Conservation (phyloP, 1,140 invertebrate species). For the Drosophila arawakana region DNA sequence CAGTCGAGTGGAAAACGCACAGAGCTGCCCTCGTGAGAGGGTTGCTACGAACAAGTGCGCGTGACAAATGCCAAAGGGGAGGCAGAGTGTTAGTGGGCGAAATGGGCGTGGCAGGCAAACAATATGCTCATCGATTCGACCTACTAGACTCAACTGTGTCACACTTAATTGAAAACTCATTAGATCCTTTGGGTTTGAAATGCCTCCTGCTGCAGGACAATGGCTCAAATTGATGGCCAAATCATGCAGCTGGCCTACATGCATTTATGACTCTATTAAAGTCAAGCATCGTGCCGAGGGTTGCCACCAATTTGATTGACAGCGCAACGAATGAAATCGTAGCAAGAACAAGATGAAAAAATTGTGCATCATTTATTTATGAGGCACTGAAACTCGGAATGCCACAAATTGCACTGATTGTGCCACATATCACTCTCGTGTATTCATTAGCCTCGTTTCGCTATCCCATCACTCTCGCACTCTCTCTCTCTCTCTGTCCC, state of each 20-base stretch:
- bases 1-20: constrained; percentile 58
- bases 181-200: constrained; percentile 45
- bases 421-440: constrained; percentile 2
- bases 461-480: neutral
- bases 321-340: constrained; percentile 54
- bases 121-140: constrained; percentile 46
- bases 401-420: constrained; percentile 24
- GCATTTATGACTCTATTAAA: constrained; percentile 77
- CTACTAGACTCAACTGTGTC: constrained; percentile 41
- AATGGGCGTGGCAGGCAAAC: constrained; percentile 6
- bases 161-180: constrained; percentile 82
- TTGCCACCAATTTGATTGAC: constrained; percentile 59
- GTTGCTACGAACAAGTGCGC: constrained; percentile 45
- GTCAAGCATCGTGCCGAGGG: constrained; percentile 36
- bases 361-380: constrained; percentile 46
- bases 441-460: constrained; percentile 15
- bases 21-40: constrained; percentile 5
- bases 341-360: constrained; percentile 20
- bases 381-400: constrained; percentile 15
- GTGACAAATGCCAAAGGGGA: constrained; percentile 40
- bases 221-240: constrained; percentile 60
- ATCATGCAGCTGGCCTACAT: constrained; percentile 67
- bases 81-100: neutral
- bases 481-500: neutral
- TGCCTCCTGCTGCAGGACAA: constrained; percentile 47